Evolutionary conservation across 35 echinoderm and acorn worm genomes (phyloP).

Genomic region (Heliocidaris erythrogramma): DNA sequence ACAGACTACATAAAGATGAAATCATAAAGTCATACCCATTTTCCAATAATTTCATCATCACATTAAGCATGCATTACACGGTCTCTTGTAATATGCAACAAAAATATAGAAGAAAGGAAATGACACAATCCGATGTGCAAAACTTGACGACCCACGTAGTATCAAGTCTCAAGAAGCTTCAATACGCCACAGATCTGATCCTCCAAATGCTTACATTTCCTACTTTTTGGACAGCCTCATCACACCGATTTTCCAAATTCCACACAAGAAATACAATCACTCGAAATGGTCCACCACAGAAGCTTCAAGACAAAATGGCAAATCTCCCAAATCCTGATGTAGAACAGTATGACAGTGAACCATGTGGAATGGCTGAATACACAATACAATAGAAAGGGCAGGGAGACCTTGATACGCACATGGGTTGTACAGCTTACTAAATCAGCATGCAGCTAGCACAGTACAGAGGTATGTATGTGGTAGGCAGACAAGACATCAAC

Average conservation of each 20-base stretch:
- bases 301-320: neutral
- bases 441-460: too few species aligned
- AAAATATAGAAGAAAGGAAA: neutral
- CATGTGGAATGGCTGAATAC: neutral
- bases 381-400: neutral
- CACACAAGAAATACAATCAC: neutral
- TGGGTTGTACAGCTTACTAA: neutral
- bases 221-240: neutral
- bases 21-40: neutral
- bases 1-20: neutral
- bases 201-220: slow-evolving; percentile 7
- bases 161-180: neutral
- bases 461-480: neutral
- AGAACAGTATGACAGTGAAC: neutral
- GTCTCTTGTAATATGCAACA: neutral
- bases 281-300: neutral
- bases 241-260: neutral
- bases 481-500: neutral
- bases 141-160: neutral
- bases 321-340: neutral
- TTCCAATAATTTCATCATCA: neutral
- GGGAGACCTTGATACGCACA: neutral
- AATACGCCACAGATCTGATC: neutral
- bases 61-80: neutral
- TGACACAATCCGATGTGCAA: neutral